A percentile compares a stretch with the other conserved stretches of the same genome.
Conservation (phyloP, 92 coral and sea anemone genomes). For the Epizoanthus scotinus region DNA sequence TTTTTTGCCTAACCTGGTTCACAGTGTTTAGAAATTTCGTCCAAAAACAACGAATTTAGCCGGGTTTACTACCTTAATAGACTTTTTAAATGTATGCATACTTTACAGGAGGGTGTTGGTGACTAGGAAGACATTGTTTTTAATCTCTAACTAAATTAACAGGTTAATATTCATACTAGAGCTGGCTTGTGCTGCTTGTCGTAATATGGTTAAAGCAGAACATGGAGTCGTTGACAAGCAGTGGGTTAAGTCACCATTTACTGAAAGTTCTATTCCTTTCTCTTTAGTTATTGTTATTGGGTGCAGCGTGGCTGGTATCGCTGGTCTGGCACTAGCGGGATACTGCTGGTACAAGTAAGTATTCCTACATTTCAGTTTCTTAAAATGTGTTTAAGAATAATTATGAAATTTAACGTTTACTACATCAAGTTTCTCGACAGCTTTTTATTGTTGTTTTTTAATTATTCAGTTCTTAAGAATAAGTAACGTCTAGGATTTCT, state of each 20-base stretch:
- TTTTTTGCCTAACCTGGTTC: no score
- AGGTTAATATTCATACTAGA: background rate
- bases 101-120: background rate
- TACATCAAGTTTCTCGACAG: background rate
- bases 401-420: background rate
- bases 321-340: slow-evolving; percentile 98
- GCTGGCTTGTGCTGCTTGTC: background rate
- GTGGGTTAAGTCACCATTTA: background rate
- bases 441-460: no score
- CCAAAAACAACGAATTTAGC: no score
- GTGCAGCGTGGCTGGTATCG: slow-evolving; percentile 96
- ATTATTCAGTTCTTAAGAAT: no score
- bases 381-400: no score
- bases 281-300: slow-evolving; percentile 90
- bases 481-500: no score
- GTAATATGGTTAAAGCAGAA: background rate
- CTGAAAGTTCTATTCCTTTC: slow-evolving; percentile 13
- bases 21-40: no score
- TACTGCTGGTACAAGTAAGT: slow-evolving; percentile 99
- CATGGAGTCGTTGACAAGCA: background rate
- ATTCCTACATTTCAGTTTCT: background rate
- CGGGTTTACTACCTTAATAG: no score
- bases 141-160: background rate
- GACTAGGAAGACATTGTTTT: background rate
- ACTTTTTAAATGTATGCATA: background rate